These are phyloP conservation scores for Microtus ochrogaster DNA, from an alignment of 2,113 vertebrate species.

Conservation along the genomic window DNA sequence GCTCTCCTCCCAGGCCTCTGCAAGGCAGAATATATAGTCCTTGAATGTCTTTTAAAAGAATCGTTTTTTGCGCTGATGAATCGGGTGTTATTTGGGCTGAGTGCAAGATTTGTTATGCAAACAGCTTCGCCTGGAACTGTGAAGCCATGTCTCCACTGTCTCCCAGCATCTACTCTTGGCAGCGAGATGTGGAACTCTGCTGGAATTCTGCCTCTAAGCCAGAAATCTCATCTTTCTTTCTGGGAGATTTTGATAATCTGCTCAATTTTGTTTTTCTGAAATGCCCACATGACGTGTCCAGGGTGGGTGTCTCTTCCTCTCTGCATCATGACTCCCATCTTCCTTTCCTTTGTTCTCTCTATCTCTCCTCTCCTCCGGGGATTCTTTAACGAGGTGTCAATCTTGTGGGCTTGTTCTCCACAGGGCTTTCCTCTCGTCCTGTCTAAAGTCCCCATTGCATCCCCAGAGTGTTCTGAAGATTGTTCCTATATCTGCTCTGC, in stretches of 20 bases:
- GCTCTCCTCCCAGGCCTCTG: not conserved
- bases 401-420: fast-evolving
- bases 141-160: fast-evolving
- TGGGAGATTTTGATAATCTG: not conserved
- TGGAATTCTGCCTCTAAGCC: not conserved
- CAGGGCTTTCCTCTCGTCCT: not conserved
- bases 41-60: fast-evolving
- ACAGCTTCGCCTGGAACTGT: not conserved
- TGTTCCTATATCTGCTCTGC: fast-evolving
- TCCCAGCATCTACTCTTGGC: fast-evolving
- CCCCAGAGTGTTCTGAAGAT: not conserved
- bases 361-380: not conserved
- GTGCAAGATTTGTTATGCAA: fast-evolving
- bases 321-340: fast-evolving
- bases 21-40: not conserved
- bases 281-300: fast-evolving
- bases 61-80: not conserved
- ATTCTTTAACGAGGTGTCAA: not conserved
- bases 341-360: not conserved
- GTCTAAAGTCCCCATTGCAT: fast-evolving
- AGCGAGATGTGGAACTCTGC: fast-evolving
- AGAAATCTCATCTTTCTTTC: not conserved
- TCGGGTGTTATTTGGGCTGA: fast-evolving
- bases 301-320: fast-evolving
- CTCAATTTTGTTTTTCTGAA: not conserved